Percentiles rank a stretch among this genome's conserved stretches.
These are phyloP conservation scores for Sciurus carolinensis DNA, from an alignment of 2,797 vertebrate species.

Conservation along the genomic window DNA sequence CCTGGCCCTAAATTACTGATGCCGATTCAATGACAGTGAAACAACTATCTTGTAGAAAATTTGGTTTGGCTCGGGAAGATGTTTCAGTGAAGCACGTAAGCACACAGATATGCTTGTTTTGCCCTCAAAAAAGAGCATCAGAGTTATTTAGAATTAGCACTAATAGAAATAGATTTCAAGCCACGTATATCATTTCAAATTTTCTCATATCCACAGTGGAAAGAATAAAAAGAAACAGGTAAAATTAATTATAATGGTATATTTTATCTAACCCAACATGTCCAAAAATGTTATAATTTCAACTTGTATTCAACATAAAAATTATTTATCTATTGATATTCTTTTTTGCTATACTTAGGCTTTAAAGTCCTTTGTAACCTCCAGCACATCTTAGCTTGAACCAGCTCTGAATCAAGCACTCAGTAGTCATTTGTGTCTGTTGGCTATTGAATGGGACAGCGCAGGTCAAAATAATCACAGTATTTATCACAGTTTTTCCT, in stretches of 20 bases:
- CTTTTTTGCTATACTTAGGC: not conserved
- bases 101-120: not conserved
- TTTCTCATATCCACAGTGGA: not conserved
- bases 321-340: not conserved
- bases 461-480: not conserved
- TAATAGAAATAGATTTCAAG: not conserved
- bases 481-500: not conserved
- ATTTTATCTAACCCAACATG: not conserved
- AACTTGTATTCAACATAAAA: not conserved
- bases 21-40: conserved; percentile 37
- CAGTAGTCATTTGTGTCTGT: not conserved
- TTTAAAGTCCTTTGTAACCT: not conserved
- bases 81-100: conserved; percentile 8
- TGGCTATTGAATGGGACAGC: not conserved
- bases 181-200: not conserved
- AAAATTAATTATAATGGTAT: not conserved
- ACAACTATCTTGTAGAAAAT: conserved; percentile 30
- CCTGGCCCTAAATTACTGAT: not conserved
- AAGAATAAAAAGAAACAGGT: conserved; percentile 14
- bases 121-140: not conserved
- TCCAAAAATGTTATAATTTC: not conserved
- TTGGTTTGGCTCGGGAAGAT: conserved; percentile 6
- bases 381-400: not conserved
- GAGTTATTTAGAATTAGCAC: not conserved
- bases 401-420: not conserved